Evolutionary conservation across 2,113 vertebrate species (phyloP), one percentile per base, ranked within the genome.

Genomic region (Lamprologus callipterus): DNA sequence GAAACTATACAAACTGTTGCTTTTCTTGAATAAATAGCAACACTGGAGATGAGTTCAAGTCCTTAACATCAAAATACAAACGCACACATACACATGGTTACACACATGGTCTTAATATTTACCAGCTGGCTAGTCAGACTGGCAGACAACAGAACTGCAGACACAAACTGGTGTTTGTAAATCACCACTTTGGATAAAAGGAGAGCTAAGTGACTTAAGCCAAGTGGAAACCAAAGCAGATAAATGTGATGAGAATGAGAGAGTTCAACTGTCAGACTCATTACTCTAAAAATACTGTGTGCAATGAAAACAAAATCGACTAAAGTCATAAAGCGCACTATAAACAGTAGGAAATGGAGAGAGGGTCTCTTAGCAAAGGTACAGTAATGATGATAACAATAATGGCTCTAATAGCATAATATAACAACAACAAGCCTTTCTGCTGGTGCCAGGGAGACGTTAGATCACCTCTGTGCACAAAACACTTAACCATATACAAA

Each of bases 161-260:
- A 94, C 89, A 89, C 87, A 93, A 87, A 88, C 93, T 91, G 85
- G 90, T 95, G 93, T 95, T 95, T 94, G 94, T 94, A 94, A 94
- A 96, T 95, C 92, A 95, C 90, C 92, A 92, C 94, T 94, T 93
- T 83, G 95, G 93, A 95, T 94, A 93, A 95, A 95, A 95, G 91
- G 82, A 86, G 85, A 35, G 70, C 82, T 86, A 90, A 90, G 90
- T 85, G 87, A 89, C 84, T 87, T 51, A 80, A 86, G 92, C 88
- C 89, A 85, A 83, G 80, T 85, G 85, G 85, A 94, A 93, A 88
- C 86, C 37, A 33, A 80, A 82, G 55, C 68, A 80, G 88, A 92
- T 92, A 90, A 89, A 93, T 86, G 83, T 90, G 84, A 90, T 54
- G 79, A 81, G 87, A 90, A 91, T 85, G 83, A 28, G 49, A 92